Conservation (phyloP, 2,113 vertebrate genomes). For the Cettia cetti region DNA sequence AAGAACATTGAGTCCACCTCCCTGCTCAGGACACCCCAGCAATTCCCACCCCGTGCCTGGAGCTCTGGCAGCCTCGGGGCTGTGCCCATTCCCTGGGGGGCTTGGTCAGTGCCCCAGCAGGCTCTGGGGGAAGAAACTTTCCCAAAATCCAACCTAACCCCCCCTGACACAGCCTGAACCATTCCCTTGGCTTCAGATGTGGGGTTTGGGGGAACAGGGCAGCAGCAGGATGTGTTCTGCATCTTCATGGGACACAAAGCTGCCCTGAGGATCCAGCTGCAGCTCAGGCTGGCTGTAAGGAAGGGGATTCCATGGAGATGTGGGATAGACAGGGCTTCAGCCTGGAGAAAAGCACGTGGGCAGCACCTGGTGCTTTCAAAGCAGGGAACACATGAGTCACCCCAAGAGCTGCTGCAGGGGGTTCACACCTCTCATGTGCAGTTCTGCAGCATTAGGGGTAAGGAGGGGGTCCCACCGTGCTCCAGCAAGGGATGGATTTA, state of each 20-base stretch:
- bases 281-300: not conserved
- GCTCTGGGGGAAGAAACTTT: not conserved
- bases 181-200: not conserved
- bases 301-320: not conserved
- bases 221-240: not conserved
- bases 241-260: not conserved
- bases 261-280: not conserved
- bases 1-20: accelerated
- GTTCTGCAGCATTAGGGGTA: not conserved
- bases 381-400: not conserved
- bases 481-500: not conserved
- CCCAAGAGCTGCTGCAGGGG: not conserved
- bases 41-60: not conserved
- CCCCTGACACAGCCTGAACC: not conserved
- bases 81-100: not conserved
- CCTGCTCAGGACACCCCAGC: not conserved
- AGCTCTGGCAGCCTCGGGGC: not conserved
- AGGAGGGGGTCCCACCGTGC: not conserved
- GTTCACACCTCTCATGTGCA: not conserved
- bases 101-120: not conserved
- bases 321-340: not conserved
- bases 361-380: not conserved
- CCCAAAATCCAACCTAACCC: not conserved
- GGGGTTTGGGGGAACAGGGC: not conserved
- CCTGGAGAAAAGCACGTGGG: not conserved